Evolutionary conservation across 2,113 vertebrate genomes (phyloP).

Genomic region (Sitta europaea): DNA sequence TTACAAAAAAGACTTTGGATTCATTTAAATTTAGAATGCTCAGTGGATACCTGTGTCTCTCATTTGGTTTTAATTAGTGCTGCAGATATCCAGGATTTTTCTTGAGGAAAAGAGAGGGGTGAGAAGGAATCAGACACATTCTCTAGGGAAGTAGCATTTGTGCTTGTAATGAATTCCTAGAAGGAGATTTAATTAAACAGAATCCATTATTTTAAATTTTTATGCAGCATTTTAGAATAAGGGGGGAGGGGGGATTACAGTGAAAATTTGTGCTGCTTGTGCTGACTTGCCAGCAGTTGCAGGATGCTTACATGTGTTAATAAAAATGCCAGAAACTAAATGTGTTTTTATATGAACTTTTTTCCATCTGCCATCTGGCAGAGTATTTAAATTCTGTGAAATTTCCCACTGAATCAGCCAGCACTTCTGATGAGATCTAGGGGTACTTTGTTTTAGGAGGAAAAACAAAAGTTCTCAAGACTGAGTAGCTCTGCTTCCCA

Average conservation of each 20-base stretch:
- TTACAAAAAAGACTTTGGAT: background rate
- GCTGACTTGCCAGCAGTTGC: background rate
- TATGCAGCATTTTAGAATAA: background rate
- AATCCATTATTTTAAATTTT: background rate
- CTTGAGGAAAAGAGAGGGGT: background rate
- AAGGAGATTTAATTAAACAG: background rate
- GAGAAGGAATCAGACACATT: background rate
- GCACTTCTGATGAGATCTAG: background rate
- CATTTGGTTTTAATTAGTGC: background rate
- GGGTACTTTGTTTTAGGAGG: background rate
- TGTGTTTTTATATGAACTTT: background rate
- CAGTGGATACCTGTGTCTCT: background rate
- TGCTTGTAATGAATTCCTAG: background rate
- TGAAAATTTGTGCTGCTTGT: background rate
- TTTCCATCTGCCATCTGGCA: background rate
- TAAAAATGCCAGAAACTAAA: background rate
- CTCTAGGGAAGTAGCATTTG: background rate
- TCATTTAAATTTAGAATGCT: background rate
- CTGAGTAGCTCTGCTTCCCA: background rate
- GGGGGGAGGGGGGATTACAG: background rate
- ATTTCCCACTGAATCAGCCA: background rate
- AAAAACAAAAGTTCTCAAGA: background rate
- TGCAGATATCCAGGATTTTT: background rate
- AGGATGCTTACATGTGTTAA: background rate
- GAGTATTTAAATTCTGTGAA: background rate